Conservation (phyloP, 2,797 vertebrate species). For the Cheirogaleus major region DNA sequence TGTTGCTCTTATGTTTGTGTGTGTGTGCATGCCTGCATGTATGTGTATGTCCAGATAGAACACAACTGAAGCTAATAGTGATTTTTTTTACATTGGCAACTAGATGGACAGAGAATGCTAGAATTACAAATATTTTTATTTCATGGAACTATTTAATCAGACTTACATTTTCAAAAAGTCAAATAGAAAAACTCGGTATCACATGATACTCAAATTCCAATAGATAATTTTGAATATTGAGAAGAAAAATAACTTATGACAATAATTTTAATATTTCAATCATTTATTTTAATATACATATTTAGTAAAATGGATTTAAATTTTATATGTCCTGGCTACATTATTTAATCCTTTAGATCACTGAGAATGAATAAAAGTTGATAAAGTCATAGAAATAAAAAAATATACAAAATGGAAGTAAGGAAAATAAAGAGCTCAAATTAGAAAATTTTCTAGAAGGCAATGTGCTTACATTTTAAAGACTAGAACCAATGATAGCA, state of each 20-base stretch:
- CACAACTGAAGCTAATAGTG: not conserved
- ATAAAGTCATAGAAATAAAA: not conserved
- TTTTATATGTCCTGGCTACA: not conserved
- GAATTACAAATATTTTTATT: not conserved
- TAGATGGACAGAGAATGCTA: not conserved
- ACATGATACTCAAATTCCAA: not conserved
- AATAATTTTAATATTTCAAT: not conserved
- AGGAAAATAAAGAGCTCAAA: not conserved
- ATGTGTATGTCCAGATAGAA: not conserved
- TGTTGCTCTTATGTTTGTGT: not conserved
- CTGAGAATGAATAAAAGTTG: not conserved
- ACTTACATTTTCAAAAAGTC: not conserved
- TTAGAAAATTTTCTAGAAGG: not conserved
- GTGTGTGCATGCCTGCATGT: not conserved
- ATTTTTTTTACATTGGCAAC: not conserved
- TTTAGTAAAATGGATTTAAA: not conserved
- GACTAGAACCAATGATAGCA: not conserved
- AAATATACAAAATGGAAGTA: not conserved
- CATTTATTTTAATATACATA: not conserved
- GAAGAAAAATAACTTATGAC: not conserved
- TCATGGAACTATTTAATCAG: not conserved
- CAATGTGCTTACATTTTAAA: not conserved
- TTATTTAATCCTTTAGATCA: not conserved
- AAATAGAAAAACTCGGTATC: not conserved
- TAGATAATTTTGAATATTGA: not conserved